Conservation (phyloP, 2,113 vertebrate genomes). For the Bufo gargarizans region DNA sequence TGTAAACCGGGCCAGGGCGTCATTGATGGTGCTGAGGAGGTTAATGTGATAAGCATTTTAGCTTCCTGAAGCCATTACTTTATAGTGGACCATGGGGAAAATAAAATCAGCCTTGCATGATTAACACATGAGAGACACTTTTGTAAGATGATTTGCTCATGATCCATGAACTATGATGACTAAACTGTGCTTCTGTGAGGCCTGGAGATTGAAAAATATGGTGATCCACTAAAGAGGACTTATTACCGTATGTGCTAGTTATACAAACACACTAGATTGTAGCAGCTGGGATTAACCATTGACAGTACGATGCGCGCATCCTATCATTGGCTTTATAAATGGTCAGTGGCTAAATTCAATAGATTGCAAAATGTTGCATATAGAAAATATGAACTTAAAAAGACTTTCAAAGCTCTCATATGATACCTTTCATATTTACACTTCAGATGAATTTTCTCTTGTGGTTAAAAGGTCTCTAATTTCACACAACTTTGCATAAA, state of each 20-base stretch:
- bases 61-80: conserved; percentile 50
- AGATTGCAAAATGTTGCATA: background rate
- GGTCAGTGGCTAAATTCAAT: background rate
- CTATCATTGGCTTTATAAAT: background rate
- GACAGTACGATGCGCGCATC: background rate
- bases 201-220: conserved; percentile 21
- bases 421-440: no score
- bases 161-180: conserved; percentile 52
- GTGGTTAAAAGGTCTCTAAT: no score
- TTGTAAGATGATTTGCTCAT: conserved; percentile 41
- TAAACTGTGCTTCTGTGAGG: conserved; percentile 44
- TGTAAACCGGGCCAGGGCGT: conserved; percentile 19
- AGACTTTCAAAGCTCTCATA: no score
- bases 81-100: conserved; percentile 47
- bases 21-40: conserved; percentile 36
- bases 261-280: conserved; percentile 20
- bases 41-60: conserved; percentile 51
- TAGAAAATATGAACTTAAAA: no score
- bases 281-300: conserved; percentile 4
- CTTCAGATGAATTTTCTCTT: no score
- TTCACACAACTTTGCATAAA: no score
- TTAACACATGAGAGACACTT: conserved; percentile 53
- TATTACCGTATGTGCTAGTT: conserved; percentile 4
- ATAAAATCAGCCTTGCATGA: conserved; percentile 56
- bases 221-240: conserved; percentile 28